Percentiles rank a stretch among this genome's conserved stretches.
Conservation (phyloP, 1,140 invertebrate species). For the Drosophila tristis region DNA sequence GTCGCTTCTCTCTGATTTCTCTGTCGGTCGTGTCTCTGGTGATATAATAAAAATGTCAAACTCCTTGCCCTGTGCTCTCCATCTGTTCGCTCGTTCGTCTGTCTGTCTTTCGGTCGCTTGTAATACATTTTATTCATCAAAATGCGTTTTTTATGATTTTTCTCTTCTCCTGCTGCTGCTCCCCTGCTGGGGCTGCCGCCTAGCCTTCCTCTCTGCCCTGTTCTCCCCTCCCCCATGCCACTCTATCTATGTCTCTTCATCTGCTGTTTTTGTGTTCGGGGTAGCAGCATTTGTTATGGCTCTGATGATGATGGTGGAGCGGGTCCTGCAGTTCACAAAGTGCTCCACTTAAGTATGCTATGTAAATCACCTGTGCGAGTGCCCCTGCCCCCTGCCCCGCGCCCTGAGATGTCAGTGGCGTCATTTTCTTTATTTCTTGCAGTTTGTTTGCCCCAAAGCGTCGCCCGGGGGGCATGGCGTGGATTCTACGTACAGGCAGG, state of each 20-base stretch:
- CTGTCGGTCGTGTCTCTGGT: conserved; percentile 22
- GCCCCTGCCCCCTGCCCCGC: not conserved
- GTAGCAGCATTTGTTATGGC: conserved; percentile 62
- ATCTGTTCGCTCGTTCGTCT: no score
- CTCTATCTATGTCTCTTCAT: conserved; percentile 39
- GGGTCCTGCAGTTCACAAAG: conserved; percentile 61
- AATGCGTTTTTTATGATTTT: conserved; percentile 59
- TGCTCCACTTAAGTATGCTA: conserved; percentile 82
- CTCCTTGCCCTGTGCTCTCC: conserved; percentile 59
- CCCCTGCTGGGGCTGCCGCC: conserved; percentile 3
- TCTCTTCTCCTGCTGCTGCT: not conserved
- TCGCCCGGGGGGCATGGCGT: conserved; percentile 5
- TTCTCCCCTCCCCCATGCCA: conserved; percentile 18
- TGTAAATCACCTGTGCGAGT: conserved; percentile 78
- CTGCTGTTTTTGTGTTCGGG: conserved; percentile 8
- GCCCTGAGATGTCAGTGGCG: conserved; percentile 53
- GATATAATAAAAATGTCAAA: conserved; percentile 81
- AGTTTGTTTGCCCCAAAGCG: conserved; percentile 60
- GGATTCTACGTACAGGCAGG: not conserved
- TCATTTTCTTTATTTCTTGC: conserved; percentile 77
- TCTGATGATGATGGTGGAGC: conserved; percentile 51
- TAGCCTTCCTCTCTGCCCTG: conserved; percentile 12
- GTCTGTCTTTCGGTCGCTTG: conserved; percentile 46
- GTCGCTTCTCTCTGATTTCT: conserved; percentile 20
- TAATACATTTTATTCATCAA: conserved; percentile 81